phyloP scores from a whole-genome alignment of 2,797 vertebrate species.

The Tenualosa ilisha region DNA sequence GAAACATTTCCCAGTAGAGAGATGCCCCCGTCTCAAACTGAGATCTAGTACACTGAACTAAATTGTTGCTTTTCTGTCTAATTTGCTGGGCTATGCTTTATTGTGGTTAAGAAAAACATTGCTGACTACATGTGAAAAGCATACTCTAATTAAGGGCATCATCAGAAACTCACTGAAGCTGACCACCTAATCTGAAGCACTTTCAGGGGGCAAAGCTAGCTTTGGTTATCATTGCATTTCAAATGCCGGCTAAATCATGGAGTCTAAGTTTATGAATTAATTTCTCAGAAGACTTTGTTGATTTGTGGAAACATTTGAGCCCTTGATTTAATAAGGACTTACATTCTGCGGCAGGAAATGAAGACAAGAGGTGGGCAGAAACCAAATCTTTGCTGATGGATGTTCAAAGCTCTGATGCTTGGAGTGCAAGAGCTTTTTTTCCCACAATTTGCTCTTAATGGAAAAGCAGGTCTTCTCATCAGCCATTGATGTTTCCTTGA shows the following conservation, averaged over 20 bases:
- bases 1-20: too few species aligned
- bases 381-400: neutral
- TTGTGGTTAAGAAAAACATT: neutral
- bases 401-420: neutral
- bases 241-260: neutral
- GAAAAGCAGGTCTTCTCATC: neutral
- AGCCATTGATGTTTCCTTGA: neutral
- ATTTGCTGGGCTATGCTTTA: neutral
- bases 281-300: conserved; percentile 15
- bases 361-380: neutral
- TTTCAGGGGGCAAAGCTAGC: neutral
- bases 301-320: neutral
- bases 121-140: neutral
- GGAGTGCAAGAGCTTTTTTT: neutral
- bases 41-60: too few species aligned
- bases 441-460: neutral
- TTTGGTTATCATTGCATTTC: neutral
- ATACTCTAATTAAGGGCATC: neutral
- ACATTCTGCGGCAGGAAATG: neutral
- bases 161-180: neutral
- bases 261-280: neutral
- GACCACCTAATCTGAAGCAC: neutral
- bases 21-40: too few species aligned
- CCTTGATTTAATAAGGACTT: neutral
- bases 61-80: neutral